Conservation (phyloP, 2,888 invertebrate genomes). For the Agrochola lychnidis region DNA sequence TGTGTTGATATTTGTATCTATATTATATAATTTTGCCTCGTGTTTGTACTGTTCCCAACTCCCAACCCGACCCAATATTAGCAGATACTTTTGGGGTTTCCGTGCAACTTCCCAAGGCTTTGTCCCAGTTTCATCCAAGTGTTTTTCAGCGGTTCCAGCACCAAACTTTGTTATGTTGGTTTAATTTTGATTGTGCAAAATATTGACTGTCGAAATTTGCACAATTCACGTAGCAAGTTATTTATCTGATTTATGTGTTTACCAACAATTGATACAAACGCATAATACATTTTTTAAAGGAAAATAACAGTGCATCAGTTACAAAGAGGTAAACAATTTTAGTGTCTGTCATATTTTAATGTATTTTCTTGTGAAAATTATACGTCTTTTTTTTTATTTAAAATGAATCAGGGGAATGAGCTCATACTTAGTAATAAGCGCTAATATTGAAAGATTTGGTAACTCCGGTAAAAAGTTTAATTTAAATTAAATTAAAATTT, state of each 20-base stretch:
- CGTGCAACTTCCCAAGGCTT: constrained; percentile 44
- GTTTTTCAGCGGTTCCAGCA: constrained; percentile 30
- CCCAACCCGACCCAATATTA: constrained; percentile 43
- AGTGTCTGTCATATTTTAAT: too few relatives aligned
- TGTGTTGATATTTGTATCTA: constrained; percentile 20
- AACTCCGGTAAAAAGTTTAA: too few relatives aligned
- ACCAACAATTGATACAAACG: too few relatives aligned
- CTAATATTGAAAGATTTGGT: too few relatives aligned
- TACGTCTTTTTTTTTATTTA: too few relatives aligned
- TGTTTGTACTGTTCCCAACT: constrained; percentile 42
- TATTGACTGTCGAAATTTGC: constrained; percentile 1
- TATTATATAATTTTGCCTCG: constrained; percentile 24
- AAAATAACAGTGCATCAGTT: too few relatives aligned
- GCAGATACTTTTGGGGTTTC: constrained; percentile 39
- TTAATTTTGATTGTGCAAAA: not conserved
- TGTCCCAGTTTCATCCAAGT: constrained; percentile 42
- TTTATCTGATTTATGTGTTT: not conserved
- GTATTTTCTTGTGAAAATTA: too few relatives aligned
- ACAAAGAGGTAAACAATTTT: too few relatives aligned
- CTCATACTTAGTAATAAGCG: too few relatives aligned
- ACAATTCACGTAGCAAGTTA: not conserved
- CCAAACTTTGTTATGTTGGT: constrained; percentile 23
- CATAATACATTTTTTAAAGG: too few relatives aligned
- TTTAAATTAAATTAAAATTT: too few relatives aligned
- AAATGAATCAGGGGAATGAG: too few relatives aligned